Evolutionary conservation across 2,797 vertebrate species (phyloP), one percentile per base, ranked within the genome.

Genomic region (Mastacembelus armatus): DNA sequence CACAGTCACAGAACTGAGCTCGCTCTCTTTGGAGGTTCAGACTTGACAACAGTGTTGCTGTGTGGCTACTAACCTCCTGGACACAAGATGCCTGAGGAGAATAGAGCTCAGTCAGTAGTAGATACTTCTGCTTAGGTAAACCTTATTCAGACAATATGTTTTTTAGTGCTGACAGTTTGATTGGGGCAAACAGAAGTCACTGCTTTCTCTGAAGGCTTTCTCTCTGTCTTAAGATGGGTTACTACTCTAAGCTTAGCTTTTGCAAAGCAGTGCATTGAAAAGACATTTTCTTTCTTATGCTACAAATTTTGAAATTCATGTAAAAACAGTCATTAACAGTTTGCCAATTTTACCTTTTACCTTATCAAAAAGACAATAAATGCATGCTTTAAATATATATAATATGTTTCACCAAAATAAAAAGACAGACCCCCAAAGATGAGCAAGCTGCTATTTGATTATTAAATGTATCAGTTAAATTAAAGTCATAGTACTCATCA

Each of bases 1-100:
- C 91, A 68, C 92, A 91, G 80, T 94, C 92, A 74, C 92, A 93
- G 69, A 92, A 92, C 38, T 83, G 74, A 27, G 81, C 87, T 32
- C 11, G 67, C 42, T 79, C 45, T 72, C 93, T 84, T 64, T 93
- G 92, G 50, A 66, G 22, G 68, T 91, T 92, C 43, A 91, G 83
- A 52, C 57, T 69, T 26, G 47, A 65, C 65, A 93, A 21, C 42
- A 94, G 54, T 16, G 58, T 74, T 42, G 74, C 55, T 51, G 88
- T 71, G 19, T 89, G 87, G 43, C 16, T 16, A 5, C 29, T 36
- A n/a, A 36, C 50, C 10, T 39, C 65, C 44, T 61, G 74, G 4
- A 19, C 36, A 38, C 16, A 42, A n/a, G 45, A 21, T 32, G 33
- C 47, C 89, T 89, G 47, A 10, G 70, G 21, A 72, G 10, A 8